Base-by-base conservation (phyloP, 2,888 invertebrate species). In the Odontothrips loti region DNA sequence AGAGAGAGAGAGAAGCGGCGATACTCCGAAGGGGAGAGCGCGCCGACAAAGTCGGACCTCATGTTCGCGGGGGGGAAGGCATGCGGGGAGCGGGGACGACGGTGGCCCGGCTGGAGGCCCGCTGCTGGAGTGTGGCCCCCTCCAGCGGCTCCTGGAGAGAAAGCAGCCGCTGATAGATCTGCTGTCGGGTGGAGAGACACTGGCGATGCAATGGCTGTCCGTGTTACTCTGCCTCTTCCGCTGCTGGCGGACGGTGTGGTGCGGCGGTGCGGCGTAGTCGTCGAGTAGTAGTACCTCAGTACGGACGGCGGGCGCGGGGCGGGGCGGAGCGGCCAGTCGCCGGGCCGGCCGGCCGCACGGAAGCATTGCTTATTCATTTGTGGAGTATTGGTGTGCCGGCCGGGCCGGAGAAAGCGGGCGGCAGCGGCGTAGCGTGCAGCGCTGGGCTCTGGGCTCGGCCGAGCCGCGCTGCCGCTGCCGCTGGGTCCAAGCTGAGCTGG, bases 81-180 rank as follows among this genome's bases (percentile, higher is more conserved):
- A 3, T 43, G 34, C 34, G 34, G 34, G 51, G 51, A 10, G 51
- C 51, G 51, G 51, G 15, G 58, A 6, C 15, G n/a, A 43, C 34
- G 34, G 6, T 2, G 34, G 34, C 34, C 34, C 34, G 34, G 34
- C 34, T 6, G 34, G n/a, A 2, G 34, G 20, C 68, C n/a, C 6
- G 68, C 68, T 23, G 68, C 23, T 23, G 6, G 68, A 3, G 68
- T 68, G 68, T 0, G 11, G 68, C 23, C 63, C 20, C 23, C 63
- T 23, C 63, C n/a, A 63, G 63, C 9, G 63, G n/a, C 23, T 63
- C 63, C n/a, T 63, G 51, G 51, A 23, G 68, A 68, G 68, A 68
- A 68, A 68, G 68, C 68, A 23, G 68, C 58, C 23, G 68, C 68
- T 68, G 68, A 68, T 68, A 68, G 68, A 68, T 68, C 68, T 68